phyloP scores from a whole-genome alignment of 1,140 invertebrate genomes.

The Hylyphantes graminicola region DNA sequence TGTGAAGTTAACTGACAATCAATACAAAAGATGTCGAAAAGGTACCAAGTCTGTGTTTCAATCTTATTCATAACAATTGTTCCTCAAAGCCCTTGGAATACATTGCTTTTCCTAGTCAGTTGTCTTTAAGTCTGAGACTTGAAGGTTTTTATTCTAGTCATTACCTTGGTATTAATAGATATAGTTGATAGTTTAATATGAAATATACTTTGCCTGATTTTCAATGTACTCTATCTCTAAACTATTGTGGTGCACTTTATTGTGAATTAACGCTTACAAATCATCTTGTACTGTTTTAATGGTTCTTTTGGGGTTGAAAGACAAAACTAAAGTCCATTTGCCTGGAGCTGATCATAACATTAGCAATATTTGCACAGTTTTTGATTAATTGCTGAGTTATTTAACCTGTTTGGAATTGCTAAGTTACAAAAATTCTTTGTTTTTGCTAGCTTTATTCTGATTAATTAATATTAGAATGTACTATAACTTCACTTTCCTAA shows the following conservation, averaged over 20 bases:
- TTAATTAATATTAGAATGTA: too few relatives aligned
- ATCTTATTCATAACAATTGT: slow-evolving; percentile 25
- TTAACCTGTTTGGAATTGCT: too few relatives aligned
- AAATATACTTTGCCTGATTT: neutral
- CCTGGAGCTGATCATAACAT: too few relatives aligned
- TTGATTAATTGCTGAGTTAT: too few relatives aligned
- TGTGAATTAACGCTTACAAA: neutral
- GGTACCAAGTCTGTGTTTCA: slow-evolving; percentile 14
- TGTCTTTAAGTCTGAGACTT: slow-evolving; percentile 29
- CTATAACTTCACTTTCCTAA: too few relatives aligned
- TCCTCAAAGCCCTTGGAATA: slow-evolving; percentile 13
- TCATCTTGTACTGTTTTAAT: slow-evolving; percentile 1
- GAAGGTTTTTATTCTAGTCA: slow-evolving; percentile 45
- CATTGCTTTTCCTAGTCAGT: slow-evolving; percentile 21
- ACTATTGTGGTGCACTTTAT: neutral
- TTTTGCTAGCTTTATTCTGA: too few relatives aligned
- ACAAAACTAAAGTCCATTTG: too few relatives aligned
- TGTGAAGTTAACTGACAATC: slow-evolving; percentile 11
- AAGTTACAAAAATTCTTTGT: too few relatives aligned
- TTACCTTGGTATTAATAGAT: slow-evolving; percentile 40
- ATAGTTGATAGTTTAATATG: slow-evolving; percentile 1
- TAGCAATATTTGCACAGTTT: too few relatives aligned
- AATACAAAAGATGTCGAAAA: slow-evolving; percentile 20
- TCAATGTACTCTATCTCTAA: slow-evolving; percentile 13
- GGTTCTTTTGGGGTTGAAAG: neutral